Percentiles rank a stretch among this genome's conserved stretches.
Evolutionary conservation across 2,888 invertebrate genomes (phyloP).

Genomic region (Argyresthia albistria): DNA sequence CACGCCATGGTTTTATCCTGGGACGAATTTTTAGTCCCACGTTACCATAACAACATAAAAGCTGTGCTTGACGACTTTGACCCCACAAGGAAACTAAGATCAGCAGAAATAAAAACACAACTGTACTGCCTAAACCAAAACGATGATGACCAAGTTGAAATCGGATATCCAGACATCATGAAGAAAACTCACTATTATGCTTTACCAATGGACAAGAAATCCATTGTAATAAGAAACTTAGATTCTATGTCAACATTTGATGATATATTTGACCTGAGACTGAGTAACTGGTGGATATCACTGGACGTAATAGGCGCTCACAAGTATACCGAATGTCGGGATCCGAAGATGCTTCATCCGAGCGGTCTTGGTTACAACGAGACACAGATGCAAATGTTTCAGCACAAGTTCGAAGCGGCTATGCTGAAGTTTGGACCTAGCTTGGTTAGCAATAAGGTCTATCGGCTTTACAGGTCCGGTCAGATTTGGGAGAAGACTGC

Average conservation of each 20-base stretch:
- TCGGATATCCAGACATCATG: constrained; percentile 52
- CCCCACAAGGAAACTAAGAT: constrained; percentile 42
- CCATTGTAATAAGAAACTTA: constrained; percentile 47
- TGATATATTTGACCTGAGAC: constrained; percentile 43
- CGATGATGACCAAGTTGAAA: constrained; percentile 55
- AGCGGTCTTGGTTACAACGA: constrained; percentile 48
- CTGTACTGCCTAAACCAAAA: constrained; percentile 59
- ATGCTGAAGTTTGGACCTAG: constrained; percentile 62
- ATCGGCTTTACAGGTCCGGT: constrained; percentile 54
- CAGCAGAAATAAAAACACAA: constrained; percentile 38
- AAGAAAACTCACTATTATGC: constrained; percentile 58
- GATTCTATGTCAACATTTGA: constrained; percentile 57
- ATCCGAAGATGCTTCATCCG: constrained; percentile 39
- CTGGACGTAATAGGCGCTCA: constrained; percentile 49
- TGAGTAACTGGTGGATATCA: constrained; percentile 32
- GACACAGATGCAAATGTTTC: constrained; percentile 59
- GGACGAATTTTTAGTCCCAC: constrained; percentile 78
- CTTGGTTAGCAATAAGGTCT: constrained; percentile 58
- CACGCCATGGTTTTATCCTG: constrained; percentile 72
- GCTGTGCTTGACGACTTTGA: constrained; percentile 68
- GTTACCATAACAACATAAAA: constrained; percentile 66
- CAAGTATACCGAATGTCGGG: constrained; percentile 62
- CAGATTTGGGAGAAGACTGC: constrained; percentile 59
- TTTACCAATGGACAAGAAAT: constrained; percentile 29
- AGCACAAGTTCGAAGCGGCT: constrained; percentile 64